Evolutionary conservation across 2,113 vertebrate genomes (phyloP), one percentile per base, ranked within the genome.

Genomic region (Archocentrus centrarchus): DNA sequence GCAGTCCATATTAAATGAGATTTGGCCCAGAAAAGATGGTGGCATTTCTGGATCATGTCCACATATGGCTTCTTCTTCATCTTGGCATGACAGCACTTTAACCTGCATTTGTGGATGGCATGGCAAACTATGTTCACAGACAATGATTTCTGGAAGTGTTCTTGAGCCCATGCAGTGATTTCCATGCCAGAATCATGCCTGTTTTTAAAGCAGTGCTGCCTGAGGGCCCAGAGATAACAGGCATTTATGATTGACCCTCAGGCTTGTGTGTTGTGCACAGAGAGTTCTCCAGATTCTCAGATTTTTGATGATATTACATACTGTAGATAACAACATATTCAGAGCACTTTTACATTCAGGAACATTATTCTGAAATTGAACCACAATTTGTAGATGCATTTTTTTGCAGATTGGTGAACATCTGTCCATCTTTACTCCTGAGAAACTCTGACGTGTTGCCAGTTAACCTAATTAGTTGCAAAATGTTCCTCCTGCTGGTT

Each of bases 191-290:
- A 27, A 22, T 66, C 63, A 44, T 0, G 0, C 63, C 63, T 47
- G 63, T 66, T 44, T 7, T 17, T 66, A 44, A 37, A 15, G 63
- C 63, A 66, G 63, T 66, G 63, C 0, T 15, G 35, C 6, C 35
- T 39, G 35, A 22, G 37, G 37, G 63, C 24, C 10, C 13, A 15
- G 27, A 27, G 58, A 24, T 44, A 7, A 44, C 39, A 44, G 13
- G 5, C 5, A 4, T 24, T 8, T 39, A 24, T 7, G 15, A 27
- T 17, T 66, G 63, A 66, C 24, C 41, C 41, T 44, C 0, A 7
- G 41, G n/a, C 37, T 66, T 22, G 2, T 44, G n/a, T 44, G 37
- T 44, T 66, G 37, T 41, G 37, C n/a, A 3, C 63, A 66, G 13
- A 66, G 22, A 66, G 24, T 66, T 24, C 62, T 66, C 22, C 14